Evolutionary conservation across 2,113 vertebrate species (phyloP), one percentile per base, ranked within the genome.

Genomic region (Sorex araneus): DNA sequence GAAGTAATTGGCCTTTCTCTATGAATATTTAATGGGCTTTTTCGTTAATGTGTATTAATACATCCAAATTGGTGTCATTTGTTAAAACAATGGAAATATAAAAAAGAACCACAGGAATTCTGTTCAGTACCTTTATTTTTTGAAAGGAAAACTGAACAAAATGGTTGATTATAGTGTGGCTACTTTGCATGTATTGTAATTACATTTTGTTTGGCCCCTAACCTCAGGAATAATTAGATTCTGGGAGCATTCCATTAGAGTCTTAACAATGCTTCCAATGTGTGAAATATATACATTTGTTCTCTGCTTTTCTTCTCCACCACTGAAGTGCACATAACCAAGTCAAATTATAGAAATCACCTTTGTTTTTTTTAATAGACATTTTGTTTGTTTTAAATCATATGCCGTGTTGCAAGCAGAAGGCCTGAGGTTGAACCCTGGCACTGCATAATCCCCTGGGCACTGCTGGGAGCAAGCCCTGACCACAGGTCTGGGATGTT

Each of bases 191-290:
- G n/a, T 86, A 36, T 81, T 57, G 8, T 81, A 69, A 71, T 81
- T 90, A 91, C 28, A 67, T 74, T 90, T 74, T 69, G 23, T 87
- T 91, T 89, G 54, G n/a, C 47, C 54, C 2, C 40, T 92, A 77
- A 89, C 57, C 43, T 94, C 54, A 76, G 67, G 47, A 82, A 91
- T 78, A 91, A 91, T 92, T 71, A 91, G 32, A 85, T 80, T 88
- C 86, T 75, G 83, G 43, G 57, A 60, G 4, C 30, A 82, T 82
- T 84, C 32, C 21, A 4, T 82, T 90, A 69, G 60, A 82, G 80
- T 88, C 40, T 83, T 83, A 74, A 86, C 45, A 45, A 8, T 77
- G 27, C 80, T 32, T 87, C 23, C 18, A 50, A 43, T 47, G 32
- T 21, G 10, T 77, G 92, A 93, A 54, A 60, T 77, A 92, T 11